A percentile compares a stretch with the other conserved stretches of the same genome.
phyloP scores from a whole-genome alignment of 2,888 invertebrate species.

The Drosophila diplacantha region DNA sequence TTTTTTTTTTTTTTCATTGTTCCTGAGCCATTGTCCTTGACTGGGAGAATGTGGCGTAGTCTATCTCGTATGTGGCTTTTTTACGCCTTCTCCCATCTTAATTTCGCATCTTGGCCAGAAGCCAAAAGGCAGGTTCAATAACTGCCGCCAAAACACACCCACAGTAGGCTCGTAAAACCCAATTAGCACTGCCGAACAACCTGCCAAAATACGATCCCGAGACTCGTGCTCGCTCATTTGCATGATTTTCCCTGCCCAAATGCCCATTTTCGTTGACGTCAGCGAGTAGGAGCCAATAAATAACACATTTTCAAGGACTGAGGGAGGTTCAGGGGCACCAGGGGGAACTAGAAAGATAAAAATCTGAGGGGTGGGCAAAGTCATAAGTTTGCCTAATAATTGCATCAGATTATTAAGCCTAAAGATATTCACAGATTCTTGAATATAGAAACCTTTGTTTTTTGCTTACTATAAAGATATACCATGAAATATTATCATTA shows the following conservation, averaged over 20 bases:
- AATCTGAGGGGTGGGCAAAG: constrained; percentile 10
- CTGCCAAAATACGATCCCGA: constrained; percentile 26
- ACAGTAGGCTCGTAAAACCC: constrained; percentile 42
- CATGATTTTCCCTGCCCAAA: constrained; percentile 34
- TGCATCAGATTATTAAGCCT: not conserved
- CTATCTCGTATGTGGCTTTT: constrained; percentile 3
- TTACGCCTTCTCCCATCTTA: constrained; percentile 5
- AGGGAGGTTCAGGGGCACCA: not conserved
- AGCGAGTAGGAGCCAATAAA: constrained; percentile 25
- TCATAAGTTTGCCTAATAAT: constrained; percentile 12
- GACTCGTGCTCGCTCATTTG: constrained; percentile 33
- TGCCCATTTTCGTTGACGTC: constrained; percentile 50
- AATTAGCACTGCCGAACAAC: constrained; percentile 45
- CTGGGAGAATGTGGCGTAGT: constrained; percentile 1
- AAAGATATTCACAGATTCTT: not conserved
- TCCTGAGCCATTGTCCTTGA: constrained; percentile 28
- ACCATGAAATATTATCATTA: too few relatives aligned
- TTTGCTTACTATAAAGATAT: too few relatives aligned
- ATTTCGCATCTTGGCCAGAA: constrained; percentile 15
- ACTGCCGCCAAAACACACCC: constrained; percentile 36
- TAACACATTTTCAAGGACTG: constrained; percentile 14
- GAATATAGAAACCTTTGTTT: not conserved
- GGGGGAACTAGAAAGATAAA: constrained; percentile 4
- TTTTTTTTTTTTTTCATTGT: constrained; percentile 14
- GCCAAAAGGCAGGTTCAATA: constrained; percentile 43